Conservation (phyloP, 2,888 invertebrate genomes). For the Muschampia plurimacula region DNA sequence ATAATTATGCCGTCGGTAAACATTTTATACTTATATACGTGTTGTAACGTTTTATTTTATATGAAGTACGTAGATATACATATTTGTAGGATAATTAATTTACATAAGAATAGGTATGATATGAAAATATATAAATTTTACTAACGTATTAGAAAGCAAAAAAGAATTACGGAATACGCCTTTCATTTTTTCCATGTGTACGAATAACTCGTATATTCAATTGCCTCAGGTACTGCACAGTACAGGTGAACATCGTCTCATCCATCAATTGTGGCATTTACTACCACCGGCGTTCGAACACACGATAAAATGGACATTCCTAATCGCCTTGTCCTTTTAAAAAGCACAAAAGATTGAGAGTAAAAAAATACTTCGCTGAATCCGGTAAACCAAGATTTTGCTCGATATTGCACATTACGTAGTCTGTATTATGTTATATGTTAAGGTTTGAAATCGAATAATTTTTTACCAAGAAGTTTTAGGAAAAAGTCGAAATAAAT, state of each 20-base stretch:
- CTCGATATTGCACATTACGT: not conserved
- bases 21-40: too few species aligned
- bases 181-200: not conserved
- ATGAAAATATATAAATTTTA: too few species aligned
- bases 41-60: too few species aligned
- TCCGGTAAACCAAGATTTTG: slow-evolving; percentile 18
- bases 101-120: too few species aligned
- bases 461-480: not conserved
- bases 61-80: too few species aligned
- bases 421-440: not conserved
- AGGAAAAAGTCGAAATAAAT: too few species aligned
- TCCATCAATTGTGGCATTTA: slow-evolving; percentile 81
- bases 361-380: slow-evolving; percentile 63
- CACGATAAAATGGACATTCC: slow-evolving; percentile 76
- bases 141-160: not conserved
- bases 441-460: slow-evolving; percentile 8
- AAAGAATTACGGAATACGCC: not conserved
- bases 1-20: too few species aligned
- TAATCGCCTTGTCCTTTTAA: slow-evolving; percentile 78
- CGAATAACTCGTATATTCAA: slow-evolving; percentile 6
- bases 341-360: slow-evolving; percentile 67
- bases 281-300: slow-evolving; percentile 54
- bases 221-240: slow-evolving; percentile 29
- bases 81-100: too few species aligned
- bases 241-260: slow-evolving; percentile 71